These are phyloP conservation scores for Stenichneumon culpator DNA, from an alignment of 2,888 invertebrate genomes.

Conservation along the genomic window DNA sequence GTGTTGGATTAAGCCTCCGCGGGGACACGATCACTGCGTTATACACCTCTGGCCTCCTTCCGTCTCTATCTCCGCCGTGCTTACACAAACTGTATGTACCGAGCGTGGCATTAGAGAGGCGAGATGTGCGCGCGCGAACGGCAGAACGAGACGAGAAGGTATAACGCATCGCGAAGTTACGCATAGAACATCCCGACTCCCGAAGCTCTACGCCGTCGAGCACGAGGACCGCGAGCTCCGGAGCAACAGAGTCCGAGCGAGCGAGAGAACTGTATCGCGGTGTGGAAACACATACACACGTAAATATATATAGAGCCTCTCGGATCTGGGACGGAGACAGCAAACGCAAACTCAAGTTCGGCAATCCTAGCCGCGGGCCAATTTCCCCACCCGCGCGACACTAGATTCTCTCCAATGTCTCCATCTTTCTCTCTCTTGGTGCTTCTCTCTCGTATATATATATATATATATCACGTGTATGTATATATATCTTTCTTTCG, in stretches of 20 bases:
- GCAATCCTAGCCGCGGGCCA: slow-evolving; percentile 80
- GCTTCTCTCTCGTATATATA: slow-evolving; percentile 32
- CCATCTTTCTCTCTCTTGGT: slow-evolving; percentile 54
- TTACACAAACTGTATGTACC: slow-evolving; percentile 2
- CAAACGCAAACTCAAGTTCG: slow-evolving; percentile 85
- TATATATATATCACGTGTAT: neutral
- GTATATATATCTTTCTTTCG: slow-evolving; percentile 53
- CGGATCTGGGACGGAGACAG: slow-evolving; percentile 85
- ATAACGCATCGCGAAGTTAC: slow-evolving; percentile 23
- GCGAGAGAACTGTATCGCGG: slow-evolving; percentile 14
- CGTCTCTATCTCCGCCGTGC: slow-evolving; percentile 12
- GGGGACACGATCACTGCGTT: slow-evolving; percentile 36
- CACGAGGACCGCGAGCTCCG: neutral
- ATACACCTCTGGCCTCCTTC: slow-evolving; percentile 34
- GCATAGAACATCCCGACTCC: slow-evolving; percentile 30
- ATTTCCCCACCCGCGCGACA: slow-evolving; percentile 81
- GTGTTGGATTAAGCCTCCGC: slow-evolving; percentile 72
- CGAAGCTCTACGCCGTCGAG: slow-evolving; percentile 37
- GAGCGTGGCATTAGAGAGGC: slow-evolving; percentile 81
- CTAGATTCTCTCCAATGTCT: slow-evolving; percentile 50
- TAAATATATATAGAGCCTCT: neutral
- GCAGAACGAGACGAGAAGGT: slow-evolving; percentile 6
- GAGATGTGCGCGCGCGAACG: slow-evolving; percentile 35
- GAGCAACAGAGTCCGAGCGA: slow-evolving; percentile 17
- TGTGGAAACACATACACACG: neutral